Base-by-base conservation (phyloP, 2,113 vertebrate genomes). In the Lathamus discolor region DNA sequence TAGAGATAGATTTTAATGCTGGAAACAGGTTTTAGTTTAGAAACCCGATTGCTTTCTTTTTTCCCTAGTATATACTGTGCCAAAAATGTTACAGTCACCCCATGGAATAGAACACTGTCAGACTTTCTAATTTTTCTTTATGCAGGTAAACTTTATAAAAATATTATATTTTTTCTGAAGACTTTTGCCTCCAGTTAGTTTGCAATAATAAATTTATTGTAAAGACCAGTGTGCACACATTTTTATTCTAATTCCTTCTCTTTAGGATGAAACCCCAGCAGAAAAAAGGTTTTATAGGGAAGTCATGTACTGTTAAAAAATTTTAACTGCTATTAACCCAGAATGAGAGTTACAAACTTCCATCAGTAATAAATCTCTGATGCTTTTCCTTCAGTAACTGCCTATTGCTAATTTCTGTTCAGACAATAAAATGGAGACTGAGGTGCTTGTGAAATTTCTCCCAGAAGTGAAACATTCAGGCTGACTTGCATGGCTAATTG, bases 401-500 rank as follows among this genome's bases (percentile, higher is more conserved):
- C 28, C 35, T 61, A n/a, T 59, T 61, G 59, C 29, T 93, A 31
- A 78, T 37, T 79, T 82, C 43, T 74, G 5, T 88, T 75, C 31
- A 28, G 48, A n/a, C 52, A 74, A 17, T 24, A 41, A 72, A 80
- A 88, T 29, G 35, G 43, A 52, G 23, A 54, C 68, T 54, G 69
- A 78, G 83, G 67, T 77, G 43, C 37, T 62, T 57, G 35, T 68
- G 37, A 83, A 85, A 90, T 90, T 81, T 81, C 37, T 73, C 62
- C 27, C 35, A 74, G 79, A 89, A 93, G 61, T 88, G 93, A 93
- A 96, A 88, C 74, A 76, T 93, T 89, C 86, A 77, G 68, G 48
- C 51, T 95, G 89, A 72, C 84, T 93, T 80, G 83, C 17, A 0
- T 92, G 63, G 51, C 86, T 90, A 92, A 96, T 94, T 91, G 51